Percentiles rank a stretch among this genome's conserved stretches.
These are phyloP conservation scores for Solea senegalensis DNA, from an alignment of 2,113 vertebrate species.

Conservation along the genomic window DNA sequence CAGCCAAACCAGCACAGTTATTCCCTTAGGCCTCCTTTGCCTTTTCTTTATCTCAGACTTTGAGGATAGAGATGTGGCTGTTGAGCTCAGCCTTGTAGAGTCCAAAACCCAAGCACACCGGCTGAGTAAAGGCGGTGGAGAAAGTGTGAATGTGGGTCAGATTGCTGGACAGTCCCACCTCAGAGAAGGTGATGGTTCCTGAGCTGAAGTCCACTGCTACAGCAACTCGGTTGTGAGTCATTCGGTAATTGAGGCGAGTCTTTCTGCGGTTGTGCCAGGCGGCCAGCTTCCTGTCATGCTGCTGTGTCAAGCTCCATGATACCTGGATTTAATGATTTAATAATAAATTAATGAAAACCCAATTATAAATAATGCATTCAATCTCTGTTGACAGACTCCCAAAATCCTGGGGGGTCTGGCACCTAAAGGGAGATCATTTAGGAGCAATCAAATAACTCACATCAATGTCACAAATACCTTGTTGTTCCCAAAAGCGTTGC, in stretches of 20 bases:
- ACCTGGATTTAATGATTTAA: conserved; percentile 46
- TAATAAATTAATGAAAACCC: not conserved
- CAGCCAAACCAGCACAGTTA: not conserved
- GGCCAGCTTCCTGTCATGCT: conserved; percentile 75
- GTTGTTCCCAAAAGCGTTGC: conserved; percentile 79
- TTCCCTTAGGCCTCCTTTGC: not conserved
- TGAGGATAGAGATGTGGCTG: conserved; percentile 69
- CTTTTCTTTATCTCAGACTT: conserved; percentile 47
- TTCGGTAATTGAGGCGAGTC: conserved; percentile 67
- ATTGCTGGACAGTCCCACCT: conserved; percentile 62
- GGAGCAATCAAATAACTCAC: not conserved
- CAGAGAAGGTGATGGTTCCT: conserved; percentile 77
- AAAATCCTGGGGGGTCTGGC: too few relatives aligned
- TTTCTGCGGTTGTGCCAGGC: conserved; percentile 81
- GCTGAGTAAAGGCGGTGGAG: conserved; percentile 70
- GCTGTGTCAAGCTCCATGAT: conserved; percentile 80
- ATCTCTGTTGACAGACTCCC: not conserved
- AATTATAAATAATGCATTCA: not conserved
- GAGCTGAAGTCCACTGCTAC: conserved; percentile 72
- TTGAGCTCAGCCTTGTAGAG: conserved; percentile 79
- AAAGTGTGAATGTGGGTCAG: conserved; percentile 79
- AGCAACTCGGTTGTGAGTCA: conserved; percentile 68
- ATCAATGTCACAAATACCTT: conserved; percentile 45
- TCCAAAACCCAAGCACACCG: conserved; percentile 78
- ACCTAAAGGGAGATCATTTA: not conserved